A percentile compares a stretch with the other conserved stretches of the same genome.
These are phyloP conservation scores for Gymnothorax javanicus DNA, from an alignment of 2,797 vertebrate species.

Conservation along the genomic window DNA sequence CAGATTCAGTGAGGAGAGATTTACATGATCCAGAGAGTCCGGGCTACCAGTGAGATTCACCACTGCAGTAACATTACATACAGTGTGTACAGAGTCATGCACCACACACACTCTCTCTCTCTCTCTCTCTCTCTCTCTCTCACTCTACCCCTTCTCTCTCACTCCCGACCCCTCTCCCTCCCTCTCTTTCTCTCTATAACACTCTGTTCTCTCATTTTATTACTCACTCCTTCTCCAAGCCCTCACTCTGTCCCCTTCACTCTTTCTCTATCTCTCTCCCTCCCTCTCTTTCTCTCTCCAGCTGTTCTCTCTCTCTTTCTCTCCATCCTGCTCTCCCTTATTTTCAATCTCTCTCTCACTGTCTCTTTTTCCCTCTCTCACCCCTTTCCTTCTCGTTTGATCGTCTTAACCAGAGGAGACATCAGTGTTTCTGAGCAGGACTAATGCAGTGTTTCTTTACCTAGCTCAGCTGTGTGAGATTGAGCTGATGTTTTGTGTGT, in stretches of 20 bases:
- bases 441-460: slow-evolving; percentile 53
- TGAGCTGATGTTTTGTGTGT: slow-evolving; percentile 40
- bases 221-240: slow-evolving; percentile 62
- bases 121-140: slow-evolving; percentile 19
- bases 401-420: slow-evolving; percentile 44
- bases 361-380: slow-evolving; percentile 38
- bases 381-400: slow-evolving; percentile 32
- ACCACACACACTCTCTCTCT: background rate
- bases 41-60: background rate
- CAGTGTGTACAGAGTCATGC: background rate
- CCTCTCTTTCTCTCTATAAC: background rate
- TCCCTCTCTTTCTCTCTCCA: slow-evolving; percentile 37
- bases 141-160: slow-evolving; percentile 38
- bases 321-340: background rate
- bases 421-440: slow-evolving; percentile 44
- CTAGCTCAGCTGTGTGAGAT: slow-evolving; percentile 33
- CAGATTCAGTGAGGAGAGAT: background rate
- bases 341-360: background rate
- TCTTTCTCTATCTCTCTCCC: slow-evolving; percentile 53
- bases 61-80: background rate
- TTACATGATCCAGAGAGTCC: background rate
- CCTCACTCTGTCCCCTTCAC: slow-evolving; percentile 51
- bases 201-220: slow-evolving; percentile 44
- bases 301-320: background rate
- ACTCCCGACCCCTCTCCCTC: background rate